Conservation (phyloP, 2,888 invertebrate genomes). For the Chironomus riparius region DNA sequence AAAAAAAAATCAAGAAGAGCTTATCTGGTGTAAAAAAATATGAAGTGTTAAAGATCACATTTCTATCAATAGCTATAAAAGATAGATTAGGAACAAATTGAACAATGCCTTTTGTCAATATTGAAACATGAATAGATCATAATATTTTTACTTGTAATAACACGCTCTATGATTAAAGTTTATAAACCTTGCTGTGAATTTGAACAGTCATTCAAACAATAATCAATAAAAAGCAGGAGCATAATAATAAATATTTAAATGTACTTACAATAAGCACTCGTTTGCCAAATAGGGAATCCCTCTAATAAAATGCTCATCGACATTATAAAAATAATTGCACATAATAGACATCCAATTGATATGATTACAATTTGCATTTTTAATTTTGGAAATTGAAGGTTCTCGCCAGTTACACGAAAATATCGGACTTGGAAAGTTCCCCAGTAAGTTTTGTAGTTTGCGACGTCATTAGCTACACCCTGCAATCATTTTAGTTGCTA, state of each 20-base stretch:
- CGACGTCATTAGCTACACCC: constrained; percentile 60
- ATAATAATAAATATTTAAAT: not conserved
- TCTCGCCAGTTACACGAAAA: constrained; percentile 50
- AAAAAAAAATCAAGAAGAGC: too few relatives aligned
- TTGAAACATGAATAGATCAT: not conserved
- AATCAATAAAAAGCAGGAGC: not conserved
- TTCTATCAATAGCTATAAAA: too few relatives aligned
- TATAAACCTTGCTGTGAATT: too few relatives aligned
- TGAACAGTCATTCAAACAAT: too few relatives aligned
- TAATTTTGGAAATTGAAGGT: constrained; percentile 52
- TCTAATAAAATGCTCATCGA: constrained; percentile 52
- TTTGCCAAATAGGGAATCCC: constrained; percentile 55
- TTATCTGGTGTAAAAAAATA: too few relatives aligned
- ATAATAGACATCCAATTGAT: constrained; percentile 51
- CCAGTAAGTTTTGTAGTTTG: constrained; percentile 61
- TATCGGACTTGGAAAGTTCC: constrained; percentile 56
- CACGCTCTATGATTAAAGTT: too few relatives aligned
- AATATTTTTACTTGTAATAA: not conserved
- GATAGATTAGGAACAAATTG: not conserved
- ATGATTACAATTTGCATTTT: constrained; percentile 53
- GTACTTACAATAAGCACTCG: constrained; percentile 37
- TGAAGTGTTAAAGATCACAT: too few relatives aligned
- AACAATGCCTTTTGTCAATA: not conserved
- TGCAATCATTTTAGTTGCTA: constrained; percentile 32
- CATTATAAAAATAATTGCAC: constrained; percentile 52